phyloP scores from a whole-genome alignment of 2,888 invertebrate species.

The Brachyopa scutellaris region DNA sequence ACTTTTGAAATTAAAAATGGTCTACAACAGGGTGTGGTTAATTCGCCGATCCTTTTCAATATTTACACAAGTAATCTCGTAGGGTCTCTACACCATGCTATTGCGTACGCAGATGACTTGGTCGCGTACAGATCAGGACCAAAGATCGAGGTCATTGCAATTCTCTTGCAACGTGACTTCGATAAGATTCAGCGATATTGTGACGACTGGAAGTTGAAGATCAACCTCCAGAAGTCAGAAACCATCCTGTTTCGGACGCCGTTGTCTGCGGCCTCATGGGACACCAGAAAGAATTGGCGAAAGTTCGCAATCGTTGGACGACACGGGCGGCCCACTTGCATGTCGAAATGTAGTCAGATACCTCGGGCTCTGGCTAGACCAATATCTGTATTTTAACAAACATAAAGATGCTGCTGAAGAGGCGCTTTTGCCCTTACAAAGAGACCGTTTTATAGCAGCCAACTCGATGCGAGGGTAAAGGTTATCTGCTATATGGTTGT shows the following conservation, averaged over 20 bases:
- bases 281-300: no score
- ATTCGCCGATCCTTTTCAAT: no score
- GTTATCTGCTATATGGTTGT: neutral
- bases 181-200: no score
- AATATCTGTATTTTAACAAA: neutral
- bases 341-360: no score
- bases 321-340: no score
- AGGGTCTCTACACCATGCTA: no score
- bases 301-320: no score
- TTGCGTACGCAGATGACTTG: neutral
- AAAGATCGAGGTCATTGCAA: neutral
- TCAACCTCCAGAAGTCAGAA: neutral
- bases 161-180: neutral
- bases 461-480: neutral
- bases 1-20: no score
- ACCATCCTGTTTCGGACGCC: no score
- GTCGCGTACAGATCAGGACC: neutral
- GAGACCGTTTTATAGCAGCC: slow-evolving; percentile 1
- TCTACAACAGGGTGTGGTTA: no score
- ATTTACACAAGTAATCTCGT: no score
- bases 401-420: neutral
- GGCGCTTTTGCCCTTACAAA: neutral
- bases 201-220: neutral
- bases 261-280: no score
- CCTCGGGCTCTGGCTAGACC: neutral